phyloP scores from a whole-genome alignment of 2,888 invertebrate genomes.

The Polyommatus iphigenia region DNA sequence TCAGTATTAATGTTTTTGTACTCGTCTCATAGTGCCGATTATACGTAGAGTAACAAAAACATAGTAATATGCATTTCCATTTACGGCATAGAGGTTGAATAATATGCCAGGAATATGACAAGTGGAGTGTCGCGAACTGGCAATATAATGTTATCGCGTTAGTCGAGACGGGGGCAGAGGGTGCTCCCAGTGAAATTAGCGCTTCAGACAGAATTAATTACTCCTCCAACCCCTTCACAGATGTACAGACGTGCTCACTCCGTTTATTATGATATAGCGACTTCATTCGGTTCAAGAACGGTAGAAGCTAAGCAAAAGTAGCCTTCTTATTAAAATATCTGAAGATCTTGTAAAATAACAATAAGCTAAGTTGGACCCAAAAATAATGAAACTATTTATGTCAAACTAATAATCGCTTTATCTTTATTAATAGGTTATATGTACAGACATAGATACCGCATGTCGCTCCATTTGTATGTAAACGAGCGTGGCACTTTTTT shows the following conservation, averaged over 20 bases:
- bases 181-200: conserved; percentile 66
- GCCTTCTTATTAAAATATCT: not conserved
- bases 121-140: conserved; percentile 6
- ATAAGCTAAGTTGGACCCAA: no score
- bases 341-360: no score
- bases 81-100: not conserved
- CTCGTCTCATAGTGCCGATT: not conserved
- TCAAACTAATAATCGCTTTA: no score
- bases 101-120: conserved; percentile 9
- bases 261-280: conserved; percentile 6
- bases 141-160: conserved; percentile 24
- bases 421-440: no score
- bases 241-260: not conserved
- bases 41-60: not conserved
- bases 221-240: conserved; percentile 54
- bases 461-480: no score
- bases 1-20: no score
- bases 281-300: not conserved
- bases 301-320: not conserved
- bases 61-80: not conserved
- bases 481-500: no score
- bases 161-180: conserved; percentile 39
- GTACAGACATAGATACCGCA: no score
- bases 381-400: no score
- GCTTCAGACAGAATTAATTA: conserved; percentile 72